A percentile compares a stretch with the other conserved stretches of the same genome.
phyloP scores from a whole-genome alignment of 2,797 vertebrate genomes.

The Allobates femoralis region DNA sequence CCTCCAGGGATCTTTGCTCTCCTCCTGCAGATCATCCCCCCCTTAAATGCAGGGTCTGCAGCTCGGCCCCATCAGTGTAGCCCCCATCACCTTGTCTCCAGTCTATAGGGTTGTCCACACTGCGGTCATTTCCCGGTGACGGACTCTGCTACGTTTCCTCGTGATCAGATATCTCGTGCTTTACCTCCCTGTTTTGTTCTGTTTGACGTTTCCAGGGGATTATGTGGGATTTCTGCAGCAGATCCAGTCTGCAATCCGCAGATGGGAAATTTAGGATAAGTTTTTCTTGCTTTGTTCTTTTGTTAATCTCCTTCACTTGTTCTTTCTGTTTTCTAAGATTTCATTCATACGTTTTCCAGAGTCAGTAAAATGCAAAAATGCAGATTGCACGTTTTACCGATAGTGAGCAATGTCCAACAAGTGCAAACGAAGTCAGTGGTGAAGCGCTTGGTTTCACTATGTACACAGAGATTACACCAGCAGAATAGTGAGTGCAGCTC shows the following conservation, averaged over 20 bases:
- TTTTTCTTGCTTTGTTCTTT: constrained; percentile 5
- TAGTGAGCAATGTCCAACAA: background rate
- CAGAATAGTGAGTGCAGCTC: too few relatives aligned
- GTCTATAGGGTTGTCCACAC: too few relatives aligned
- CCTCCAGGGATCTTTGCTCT: too few relatives aligned
- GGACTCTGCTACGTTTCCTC: too few relatives aligned
- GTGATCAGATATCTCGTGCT: too few relatives aligned
- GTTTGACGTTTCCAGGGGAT: constrained; percentile 16
- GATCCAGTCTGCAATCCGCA: background rate
- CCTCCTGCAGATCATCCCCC: too few relatives aligned
- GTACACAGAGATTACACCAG: too few relatives aligned
- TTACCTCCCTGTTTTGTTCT: background rate
- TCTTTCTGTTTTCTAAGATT: background rate
- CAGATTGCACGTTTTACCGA: background rate
- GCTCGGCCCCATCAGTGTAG: too few relatives aligned
- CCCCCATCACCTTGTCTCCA: too few relatives aligned
- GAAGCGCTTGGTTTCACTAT: background rate
- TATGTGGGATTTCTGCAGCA: constrained; percentile 23
- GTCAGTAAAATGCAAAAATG: background rate
- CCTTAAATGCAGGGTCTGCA: too few relatives aligned
- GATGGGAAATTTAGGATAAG: background rate
- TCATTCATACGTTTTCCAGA: background rate
- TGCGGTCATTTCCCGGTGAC: too few relatives aligned
- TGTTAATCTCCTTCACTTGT: constrained; percentile 5
- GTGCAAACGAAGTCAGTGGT: background rate